phyloP scores from a whole-genome alignment of 2,888 invertebrate species.

The Sericinus montela region DNA sequence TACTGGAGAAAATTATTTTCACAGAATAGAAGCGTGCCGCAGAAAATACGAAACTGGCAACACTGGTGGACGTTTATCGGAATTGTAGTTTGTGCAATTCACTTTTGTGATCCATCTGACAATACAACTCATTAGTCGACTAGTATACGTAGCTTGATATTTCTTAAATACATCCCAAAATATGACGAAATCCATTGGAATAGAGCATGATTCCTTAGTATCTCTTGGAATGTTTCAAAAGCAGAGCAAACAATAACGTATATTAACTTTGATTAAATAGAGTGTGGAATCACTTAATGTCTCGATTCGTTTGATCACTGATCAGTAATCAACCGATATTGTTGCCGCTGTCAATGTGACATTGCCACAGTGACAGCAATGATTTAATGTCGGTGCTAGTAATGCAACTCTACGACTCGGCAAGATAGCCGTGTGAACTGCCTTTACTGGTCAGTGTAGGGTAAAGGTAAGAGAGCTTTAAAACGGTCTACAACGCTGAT shows the following conservation, averaged over 20 bases:
- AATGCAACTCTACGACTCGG: neutral
- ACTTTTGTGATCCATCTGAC: too few relatives aligned
- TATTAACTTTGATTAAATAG: neutral
- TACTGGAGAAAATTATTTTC: too few relatives aligned
- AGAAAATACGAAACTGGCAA: too few relatives aligned
- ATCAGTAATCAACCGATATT: constrained; percentile 13
- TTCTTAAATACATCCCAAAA: too few relatives aligned
- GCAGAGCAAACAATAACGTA: neutral
- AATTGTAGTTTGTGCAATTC: too few relatives aligned
- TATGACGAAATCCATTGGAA: too few relatives aligned
- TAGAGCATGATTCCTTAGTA: too few relatives aligned
- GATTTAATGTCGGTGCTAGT: neutral
- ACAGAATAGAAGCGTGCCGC: too few relatives aligned
- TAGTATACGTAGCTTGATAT: too few relatives aligned
- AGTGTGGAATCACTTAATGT: neutral
- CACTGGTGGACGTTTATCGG: too few relatives aligned
- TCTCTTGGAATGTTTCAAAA: too few relatives aligned
- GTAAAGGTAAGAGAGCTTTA: neutral
- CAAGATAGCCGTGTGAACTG: neutral
- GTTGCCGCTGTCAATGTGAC: neutral
- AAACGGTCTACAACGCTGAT: neutral
- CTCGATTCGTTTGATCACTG: neutral
- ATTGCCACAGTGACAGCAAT: neutral
- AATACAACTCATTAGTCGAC: too few relatives aligned
- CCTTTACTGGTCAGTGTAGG: neutral